Conservation (phyloP, 2,113 vertebrate species). For the Oncorhynchus gorbuscha region DNA sequence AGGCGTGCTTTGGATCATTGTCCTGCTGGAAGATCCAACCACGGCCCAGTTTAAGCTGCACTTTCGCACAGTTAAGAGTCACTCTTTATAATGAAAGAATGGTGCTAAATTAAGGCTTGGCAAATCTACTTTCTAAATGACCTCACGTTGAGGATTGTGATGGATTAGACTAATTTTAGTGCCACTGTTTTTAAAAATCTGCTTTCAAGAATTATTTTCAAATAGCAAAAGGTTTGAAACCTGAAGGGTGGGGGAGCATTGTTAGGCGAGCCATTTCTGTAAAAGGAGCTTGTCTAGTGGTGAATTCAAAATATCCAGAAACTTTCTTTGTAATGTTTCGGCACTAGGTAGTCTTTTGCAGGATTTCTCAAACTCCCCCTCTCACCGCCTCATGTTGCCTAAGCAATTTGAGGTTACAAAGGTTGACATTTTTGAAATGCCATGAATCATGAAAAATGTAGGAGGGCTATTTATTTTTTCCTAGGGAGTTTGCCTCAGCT, state of each 20-base stretch:
- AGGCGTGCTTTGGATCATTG: too few species aligned
- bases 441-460: slow-evolving; percentile 34
- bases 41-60: slow-evolving; percentile 16
- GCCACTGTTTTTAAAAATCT: slow-evolving; percentile 52
- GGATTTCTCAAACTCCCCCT: neutral
- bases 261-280: slow-evolving; percentile 10
- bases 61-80: slow-evolving; percentile 49
- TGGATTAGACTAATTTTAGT: slow-evolving; percentile 71
- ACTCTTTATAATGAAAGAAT: slow-evolving; percentile 64
- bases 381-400: slow-evolving; percentile 26
- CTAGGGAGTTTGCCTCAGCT: slow-evolving; percentile 1
- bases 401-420: slow-evolving; percentile 34
- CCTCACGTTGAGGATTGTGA: slow-evolving; percentile 46
- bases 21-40: too few species aligned
- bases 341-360: slow-evolving; percentile 15
- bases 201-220: slow-evolving; percentile 65
- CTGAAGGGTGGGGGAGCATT: slow-evolving; percentile 28
- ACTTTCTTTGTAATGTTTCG: slow-evolving; percentile 6
- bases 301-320: slow-evolving; percentile 36
- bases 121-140: slow-evolving; percentile 72
- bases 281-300: slow-evolving; percentile 14
- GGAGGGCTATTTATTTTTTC: neutral
- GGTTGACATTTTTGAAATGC: slow-evolving; percentile 29
- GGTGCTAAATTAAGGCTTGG: slow-evolving; percentile 66
- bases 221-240: slow-evolving; percentile 48